Evolutionary conservation across 2,888 invertebrate genomes (phyloP).

Genomic region (Lissonota sp.): DNA sequence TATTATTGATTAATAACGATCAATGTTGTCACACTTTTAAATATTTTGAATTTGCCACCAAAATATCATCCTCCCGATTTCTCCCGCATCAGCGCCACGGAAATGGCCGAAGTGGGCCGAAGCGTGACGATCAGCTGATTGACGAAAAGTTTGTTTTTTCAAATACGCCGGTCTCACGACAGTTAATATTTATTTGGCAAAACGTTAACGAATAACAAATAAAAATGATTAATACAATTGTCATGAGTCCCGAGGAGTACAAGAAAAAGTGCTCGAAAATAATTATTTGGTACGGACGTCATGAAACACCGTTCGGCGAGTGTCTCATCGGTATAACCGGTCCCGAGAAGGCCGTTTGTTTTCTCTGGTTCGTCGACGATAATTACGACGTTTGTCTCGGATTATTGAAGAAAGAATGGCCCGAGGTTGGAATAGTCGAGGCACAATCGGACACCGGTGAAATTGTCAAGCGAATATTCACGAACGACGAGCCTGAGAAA

Average conservation of each 20-base stretch:
- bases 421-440: slow-evolving; percentile 64
- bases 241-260: slow-evolving; percentile 55
- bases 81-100: too few relatives aligned
- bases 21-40: too few relatives aligned
- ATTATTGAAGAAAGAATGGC: slow-evolving; percentile 70
- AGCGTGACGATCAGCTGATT: too few relatives aligned
- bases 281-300: slow-evolving; percentile 70
- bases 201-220: too few relatives aligned
- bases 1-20: too few relatives aligned
- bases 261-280: slow-evolving; percentile 57
- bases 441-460: slow-evolving; percentile 53
- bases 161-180: too few relatives aligned
- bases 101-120: too few relatives aligned
- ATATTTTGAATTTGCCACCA: too few relatives aligned
- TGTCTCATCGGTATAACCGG: slow-evolving; percentile 73
- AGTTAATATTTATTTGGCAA: too few relatives aligned
- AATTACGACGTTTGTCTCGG: slow-evolving; percentile 63
- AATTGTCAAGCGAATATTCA: slow-evolving; percentile 67
- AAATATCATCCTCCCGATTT: too few relatives aligned
- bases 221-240: slow-evolving; percentile 63
- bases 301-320: slow-evolving; percentile 74
- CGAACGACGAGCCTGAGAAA: slow-evolving; percentile 15
- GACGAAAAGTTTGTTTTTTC: too few relatives aligned
- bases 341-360: slow-evolving; percentile 68
- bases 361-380: slow-evolving; percentile 71